Conservation (phyloP, 2,888 invertebrate genomes). For the Megastigmus dorsalis region DNA sequence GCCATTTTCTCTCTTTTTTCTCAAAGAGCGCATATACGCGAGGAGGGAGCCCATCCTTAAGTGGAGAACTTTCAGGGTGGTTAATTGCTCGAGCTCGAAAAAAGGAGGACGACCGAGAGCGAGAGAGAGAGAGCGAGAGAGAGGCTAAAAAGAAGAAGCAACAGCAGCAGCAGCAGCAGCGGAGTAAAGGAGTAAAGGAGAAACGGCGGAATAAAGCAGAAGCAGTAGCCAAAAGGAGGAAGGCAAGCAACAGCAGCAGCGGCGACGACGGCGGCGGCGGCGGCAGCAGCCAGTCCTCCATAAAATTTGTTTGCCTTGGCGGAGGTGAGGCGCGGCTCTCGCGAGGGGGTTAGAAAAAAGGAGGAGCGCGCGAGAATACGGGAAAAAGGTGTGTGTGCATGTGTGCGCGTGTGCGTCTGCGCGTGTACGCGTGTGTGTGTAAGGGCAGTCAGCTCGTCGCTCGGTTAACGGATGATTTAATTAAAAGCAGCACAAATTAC, state of each 20-base stretch:
- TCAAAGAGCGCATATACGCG: slow-evolving; percentile 30
- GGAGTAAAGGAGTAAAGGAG: no score
- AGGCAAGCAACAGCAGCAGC: slow-evolving; percentile 31
- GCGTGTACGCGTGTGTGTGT: slow-evolving; percentile 47
- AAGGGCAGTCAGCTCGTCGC: slow-evolving; percentile 60
- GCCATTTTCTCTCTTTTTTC: slow-evolving; percentile 50
- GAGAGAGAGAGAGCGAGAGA: slow-evolving; percentile 40
- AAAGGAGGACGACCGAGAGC: slow-evolving; percentile 57
- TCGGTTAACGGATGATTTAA: slow-evolving; percentile 74
- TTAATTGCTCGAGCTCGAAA: slow-evolving; percentile 64
- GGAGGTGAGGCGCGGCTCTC: slow-evolving; percentile 57
- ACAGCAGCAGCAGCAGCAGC: slow-evolving; percentile 11
- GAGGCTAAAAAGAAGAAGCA: slow-evolving; percentile 25
- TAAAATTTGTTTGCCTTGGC: slow-evolving; percentile 71
- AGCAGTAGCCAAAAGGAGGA: slow-evolving; percentile 40
- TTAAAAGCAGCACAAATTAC: slow-evolving; percentile 75
- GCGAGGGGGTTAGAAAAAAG: slow-evolving; percentile 47
- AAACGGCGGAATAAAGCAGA: slow-evolving; percentile 48
- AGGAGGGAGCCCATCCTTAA: slow-evolving; percentile 41
- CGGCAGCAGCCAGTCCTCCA: no score
- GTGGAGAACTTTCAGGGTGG: slow-evolving; percentile 59
- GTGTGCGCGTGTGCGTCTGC: no score
- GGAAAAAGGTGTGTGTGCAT: slow-evolving; percentile 51
- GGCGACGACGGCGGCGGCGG: no score
- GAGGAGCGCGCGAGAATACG: slow-evolving; percentile 50